phyloP scores from a whole-genome alignment of 2,797 vertebrate genomes.

The Xiphophorus birchmanni region DNA sequence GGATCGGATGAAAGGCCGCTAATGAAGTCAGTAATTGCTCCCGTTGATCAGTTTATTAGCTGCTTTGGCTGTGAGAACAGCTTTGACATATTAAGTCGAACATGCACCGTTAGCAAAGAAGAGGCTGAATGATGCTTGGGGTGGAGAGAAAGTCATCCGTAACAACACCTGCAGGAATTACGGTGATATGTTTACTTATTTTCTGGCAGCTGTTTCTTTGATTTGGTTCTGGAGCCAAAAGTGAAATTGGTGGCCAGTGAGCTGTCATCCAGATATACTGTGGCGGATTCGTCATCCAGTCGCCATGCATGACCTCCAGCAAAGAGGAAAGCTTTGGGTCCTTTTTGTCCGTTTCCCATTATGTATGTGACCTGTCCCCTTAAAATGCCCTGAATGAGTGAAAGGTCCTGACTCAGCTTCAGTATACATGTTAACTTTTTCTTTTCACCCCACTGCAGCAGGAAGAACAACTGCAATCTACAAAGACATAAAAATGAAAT shows the following conservation, averaged over 20 bases:
- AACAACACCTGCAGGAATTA: not conserved
- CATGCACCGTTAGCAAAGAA: constrained; percentile 52
- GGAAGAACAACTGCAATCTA: not conserved
- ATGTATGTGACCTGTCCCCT: constrained; percentile 72
- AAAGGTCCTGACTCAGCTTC: constrained; percentile 76
- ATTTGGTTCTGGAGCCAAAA: not conserved
- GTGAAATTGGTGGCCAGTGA: constrained; percentile 7
- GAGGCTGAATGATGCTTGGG: not conserved
- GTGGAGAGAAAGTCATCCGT: not conserved
- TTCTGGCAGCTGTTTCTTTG: not conserved
- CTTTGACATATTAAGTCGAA: constrained; percentile 53
- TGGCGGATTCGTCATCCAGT: constrained; percentile 49
- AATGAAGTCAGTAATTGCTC: constrained; percentile 83
- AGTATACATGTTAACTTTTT: constrained; percentile 66
- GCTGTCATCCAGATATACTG: constrained; percentile 57
- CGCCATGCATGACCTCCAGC: constrained; percentile 48
- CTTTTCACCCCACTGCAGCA: constrained; percentile 47
- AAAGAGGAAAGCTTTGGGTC: constrained; percentile 59
- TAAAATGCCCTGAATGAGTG: constrained; percentile 72
- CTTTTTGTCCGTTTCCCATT: constrained; percentile 59
- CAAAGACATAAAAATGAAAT: not conserved
- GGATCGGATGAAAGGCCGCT: constrained; percentile 73
- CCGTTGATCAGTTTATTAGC: constrained; percentile 77
- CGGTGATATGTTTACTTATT: constrained; percentile 1
- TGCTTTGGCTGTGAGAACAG: constrained; percentile 69